phyloP scores from a whole-genome alignment of 2,797 vertebrate species.

The Dallia pectoralis region DNA sequence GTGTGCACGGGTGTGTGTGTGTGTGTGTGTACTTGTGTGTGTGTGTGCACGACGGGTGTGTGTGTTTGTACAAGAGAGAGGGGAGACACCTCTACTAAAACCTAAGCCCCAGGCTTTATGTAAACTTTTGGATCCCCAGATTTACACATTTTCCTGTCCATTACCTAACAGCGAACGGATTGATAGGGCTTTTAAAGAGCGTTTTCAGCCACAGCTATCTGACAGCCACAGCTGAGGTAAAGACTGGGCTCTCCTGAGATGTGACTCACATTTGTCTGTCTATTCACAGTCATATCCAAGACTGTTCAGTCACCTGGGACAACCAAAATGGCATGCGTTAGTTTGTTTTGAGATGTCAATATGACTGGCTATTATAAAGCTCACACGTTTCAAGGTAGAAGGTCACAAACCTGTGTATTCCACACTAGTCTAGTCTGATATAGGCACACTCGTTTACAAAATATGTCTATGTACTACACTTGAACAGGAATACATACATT shows the following conservation, averaged over 20 bases:
- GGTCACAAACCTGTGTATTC: slow-evolving; percentile 2
- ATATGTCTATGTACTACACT: neutral
- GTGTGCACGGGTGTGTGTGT: slow-evolving; percentile 9
- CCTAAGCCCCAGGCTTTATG: neutral
- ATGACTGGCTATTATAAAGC: slow-evolving; percentile 29
- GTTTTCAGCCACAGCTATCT: slow-evolving; percentile 9
- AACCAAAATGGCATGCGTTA: slow-evolving; percentile 24
- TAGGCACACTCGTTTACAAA: neutral
- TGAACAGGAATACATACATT: too few species aligned
- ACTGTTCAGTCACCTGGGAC: slow-evolving; percentile 25
- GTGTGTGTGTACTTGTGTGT: slow-evolving; percentile 16
- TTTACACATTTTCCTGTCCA: neutral
- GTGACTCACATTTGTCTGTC: slow-evolving; percentile 63
- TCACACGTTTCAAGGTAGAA: neutral
- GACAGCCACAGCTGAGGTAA: slow-evolving; percentile 42
- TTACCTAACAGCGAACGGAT: neutral
- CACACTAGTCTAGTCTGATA: neutral
- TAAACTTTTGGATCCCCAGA: neutral
- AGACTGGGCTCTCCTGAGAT: slow-evolving; percentile 50
- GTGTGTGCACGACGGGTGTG: slow-evolving; percentile 2
- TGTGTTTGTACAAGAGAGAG: neutral
- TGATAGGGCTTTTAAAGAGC: slow-evolving; percentile 21
- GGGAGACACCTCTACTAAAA: neutral
- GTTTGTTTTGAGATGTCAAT: slow-evolving; percentile 44
- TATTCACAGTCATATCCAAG: slow-evolving; percentile 56